Base-by-base conservation (phyloP, 2,113 vertebrate species). In the Sturnus vulgaris region DNA sequence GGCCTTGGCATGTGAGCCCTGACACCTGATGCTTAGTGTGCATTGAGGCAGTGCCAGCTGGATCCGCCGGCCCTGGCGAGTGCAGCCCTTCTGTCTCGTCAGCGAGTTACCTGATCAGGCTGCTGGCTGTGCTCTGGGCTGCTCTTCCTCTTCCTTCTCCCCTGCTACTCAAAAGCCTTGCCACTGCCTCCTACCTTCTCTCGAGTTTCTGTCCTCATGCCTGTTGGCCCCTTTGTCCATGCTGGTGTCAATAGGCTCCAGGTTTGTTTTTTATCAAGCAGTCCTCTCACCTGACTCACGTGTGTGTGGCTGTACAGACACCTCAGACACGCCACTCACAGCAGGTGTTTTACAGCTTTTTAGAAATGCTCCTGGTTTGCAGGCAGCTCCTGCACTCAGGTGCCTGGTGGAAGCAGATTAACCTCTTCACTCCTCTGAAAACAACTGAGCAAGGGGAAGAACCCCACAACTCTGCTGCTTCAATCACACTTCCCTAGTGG, bases 21-120 rank as follows among this genome's bases (percentile, higher is more conserved):
- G 95, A 93, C 82, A 91, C 85, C 88, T 80, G 85, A 94, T 93
- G 92, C 90, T 73, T 21, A 0, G 42, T 42, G 72, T 82, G 81
- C 66, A 5, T 0, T 57, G 88, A 49, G 82, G n/a, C 37, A 3
- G 55, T 9, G 95, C 95, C 92, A 95, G 96, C 85, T 72, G 82
- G 81, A 57, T 46, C 81, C 1, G 6, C 56, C 40, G 21, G 75
- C 75, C 79, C 69, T 27, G 1, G 63, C 8, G 2, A 27, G 35
- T 7, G 27, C 82, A n/a, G 91, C 86, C 68, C n/a, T 61, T 69
- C 11, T 69, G 63, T 69, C 46, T 65, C 7, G 4, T 65, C 90
- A 55, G 66, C 9, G 0, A 46, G 44, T 79, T 80, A 80, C 25
- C 75, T 77, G 82, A 80, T 88, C 25, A 0, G 59, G 56, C 47